A percentile compares a stretch with the other conserved stretches of the same genome.
These are phyloP conservation scores for Chaenodraco wilsoni DNA, from an alignment of 2,797 vertebrate species.

Conservation along the genomic window DNA sequence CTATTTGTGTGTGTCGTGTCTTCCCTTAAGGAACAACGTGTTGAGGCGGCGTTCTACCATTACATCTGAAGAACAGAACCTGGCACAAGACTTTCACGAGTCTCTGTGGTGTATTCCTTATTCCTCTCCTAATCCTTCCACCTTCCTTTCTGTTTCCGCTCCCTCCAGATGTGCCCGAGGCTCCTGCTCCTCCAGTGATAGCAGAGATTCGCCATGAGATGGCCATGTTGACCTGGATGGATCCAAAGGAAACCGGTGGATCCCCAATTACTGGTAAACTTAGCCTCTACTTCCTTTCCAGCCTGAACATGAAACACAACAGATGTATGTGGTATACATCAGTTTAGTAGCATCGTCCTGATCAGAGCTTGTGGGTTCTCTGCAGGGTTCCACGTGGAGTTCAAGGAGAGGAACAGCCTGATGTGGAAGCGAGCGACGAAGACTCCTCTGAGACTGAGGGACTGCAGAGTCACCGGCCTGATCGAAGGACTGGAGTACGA, in stretches of 20 bases:
- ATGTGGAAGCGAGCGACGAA: constrained; percentile 96
- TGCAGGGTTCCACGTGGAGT: constrained; percentile 95
- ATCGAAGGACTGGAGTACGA: constrained; percentile 98
- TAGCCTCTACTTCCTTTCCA: too few species aligned
- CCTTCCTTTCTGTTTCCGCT: neutral
- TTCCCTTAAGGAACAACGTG: too few species aligned
- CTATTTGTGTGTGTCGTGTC: too few species aligned
- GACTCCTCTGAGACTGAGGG: constrained; percentile 94
- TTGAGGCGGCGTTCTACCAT: too few species aligned
- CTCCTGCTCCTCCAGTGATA: constrained; percentile 93
- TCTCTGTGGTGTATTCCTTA: neutral
- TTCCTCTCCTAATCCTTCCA: neutral
- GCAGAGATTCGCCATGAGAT: constrained; percentile 92
- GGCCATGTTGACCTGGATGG: constrained; percentile 92
- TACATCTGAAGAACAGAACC: too few species aligned
- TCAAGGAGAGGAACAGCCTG: constrained; percentile 97
- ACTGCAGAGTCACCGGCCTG: constrained; percentile 94
- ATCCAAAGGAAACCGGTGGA: constrained; percentile 94
- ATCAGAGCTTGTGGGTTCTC: constrained; percentile 6
- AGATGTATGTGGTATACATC: neutral
- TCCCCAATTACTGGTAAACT: constrained; percentile 95
- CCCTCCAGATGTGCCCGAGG: constrained; percentile 92
- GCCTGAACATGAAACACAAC: too few species aligned
- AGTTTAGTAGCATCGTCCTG: neutral
- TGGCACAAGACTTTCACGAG: neutral